Base-by-base conservation (phyloP, 1,140 invertebrate genomes). In the Aphis gossypii region DNA sequence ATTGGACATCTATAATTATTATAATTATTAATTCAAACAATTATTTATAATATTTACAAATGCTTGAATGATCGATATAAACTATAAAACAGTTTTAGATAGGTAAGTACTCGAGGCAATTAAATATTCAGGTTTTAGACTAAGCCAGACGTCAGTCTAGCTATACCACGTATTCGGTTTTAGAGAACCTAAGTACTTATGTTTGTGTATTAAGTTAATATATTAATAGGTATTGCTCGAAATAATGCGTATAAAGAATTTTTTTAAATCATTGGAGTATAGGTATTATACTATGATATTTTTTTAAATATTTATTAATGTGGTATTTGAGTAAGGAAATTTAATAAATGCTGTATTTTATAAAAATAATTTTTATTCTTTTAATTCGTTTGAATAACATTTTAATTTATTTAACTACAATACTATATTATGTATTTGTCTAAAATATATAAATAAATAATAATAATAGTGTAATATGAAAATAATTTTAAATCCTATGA, bases 401-500 rank as follows among this genome's bases (percentile, higher is more conserved):
- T n/a, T 14, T n/a, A 30, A 68, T 68, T 2, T 68, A n/a, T 60
- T 14, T n/a, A 68, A 68, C n/a, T 68, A 68, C 30, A n/a, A 68
- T 68, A 56, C 48, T 56, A 68, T n/a, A 25, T 35, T 20, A n/a
- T 54, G 7, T 54, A 23, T 54, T 76, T 35, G 14, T 76, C n/a
- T 76, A 41, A 41, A 41, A 41, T 41, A 41, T 1, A 41, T 41
- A 41, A 41, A 41, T 41, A 1, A 41, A 41, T 41, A 41, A 41
- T 82, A 82, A 83, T 83, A 38, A 76, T 60, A 56, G 25, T 60
- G n/a, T 76, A n/a, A n/a, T 76, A 76, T 76, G 60, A 76, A 68
- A 76, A 11, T 76, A 76, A 76, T 68, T 68, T 11, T 68, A 68
- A 68, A 68, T n/a, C 30, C 21, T 44, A 84, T 84, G 41, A 84